Evolutionary conservation across 2,888 invertebrate species (phyloP), one percentile per base, ranked within the genome.

Genomic region (Amphipoea lucens): DNA sequence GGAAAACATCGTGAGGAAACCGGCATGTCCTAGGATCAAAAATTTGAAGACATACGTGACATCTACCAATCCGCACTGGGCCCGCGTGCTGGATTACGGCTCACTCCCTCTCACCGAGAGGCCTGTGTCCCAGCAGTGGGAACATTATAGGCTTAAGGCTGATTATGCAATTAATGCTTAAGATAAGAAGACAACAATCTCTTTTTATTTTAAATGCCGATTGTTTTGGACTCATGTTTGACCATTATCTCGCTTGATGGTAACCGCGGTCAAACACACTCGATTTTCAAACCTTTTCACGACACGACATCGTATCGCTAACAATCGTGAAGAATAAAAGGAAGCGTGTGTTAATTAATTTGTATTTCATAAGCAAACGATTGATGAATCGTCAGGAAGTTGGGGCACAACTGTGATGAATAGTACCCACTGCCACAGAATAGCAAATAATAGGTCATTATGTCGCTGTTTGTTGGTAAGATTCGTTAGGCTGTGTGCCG

Each of bases 291-390:
- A 4, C 5, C 17, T 11, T 20, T 23, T 11, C 1, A 74, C 67
- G 36, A 42, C 14, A 51, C 69, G 57, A 83, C 7, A 9, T 40
- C 51, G 42, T 42, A 68, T 54, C 54, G n/a, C 0, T 1, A 20
- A 0, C 9, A 51, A 57, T 83, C 69, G 69, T 66, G 2, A 20
- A 48, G 1, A 63, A 67, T 86, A 78, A 78, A 83, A 70, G 60
- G 63, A 1, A 36, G 40, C 42, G n/a, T 74, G 74, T 87, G 90
- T 90, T 92, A 92, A 94, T 94, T 92, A 93, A 93, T 93, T 92
- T 90, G 88, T 90, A 92, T 92, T 92, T 91, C 92, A 92, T 92
- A 92, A 91, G 89, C 90, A 89, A 91, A 91, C 88, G 91, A 88
- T 81, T 91, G 90, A 92, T 94, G 82, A 86, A 86, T 88, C 60